A percentile compares a stretch with the other conserved stretches of the same genome.
Evolutionary conservation across 2,888 invertebrate species (phyloP).

Genomic region (Drosophila suboccidentalis): DNA sequence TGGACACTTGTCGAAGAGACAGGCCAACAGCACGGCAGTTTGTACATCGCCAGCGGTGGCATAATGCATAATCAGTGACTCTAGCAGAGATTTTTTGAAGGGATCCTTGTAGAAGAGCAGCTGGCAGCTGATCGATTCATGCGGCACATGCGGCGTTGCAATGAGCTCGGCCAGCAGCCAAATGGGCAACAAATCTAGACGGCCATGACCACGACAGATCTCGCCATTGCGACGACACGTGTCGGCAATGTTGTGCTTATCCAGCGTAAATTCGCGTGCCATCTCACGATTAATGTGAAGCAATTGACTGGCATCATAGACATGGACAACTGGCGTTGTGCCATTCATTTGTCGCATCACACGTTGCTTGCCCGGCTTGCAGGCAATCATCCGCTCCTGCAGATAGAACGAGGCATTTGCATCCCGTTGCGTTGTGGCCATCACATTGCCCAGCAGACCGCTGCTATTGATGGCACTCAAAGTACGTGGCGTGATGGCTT

Average conservation of each 20-base stretch:
- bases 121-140: slow-evolving; percentile 87
- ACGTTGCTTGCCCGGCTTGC: slow-evolving; percentile 84
- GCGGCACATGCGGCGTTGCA: slow-evolving; percentile 86
- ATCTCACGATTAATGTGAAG: slow-evolving; percentile 93
- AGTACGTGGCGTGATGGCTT: slow-evolving; percentile 91
- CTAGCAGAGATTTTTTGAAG: slow-evolving; percentile 93
- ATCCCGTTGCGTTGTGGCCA: slow-evolving; percentile 83
- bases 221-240: slow-evolving; percentile 94
- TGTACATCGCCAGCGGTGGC: slow-evolving; percentile 94
- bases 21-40: slow-evolving; percentile 97
- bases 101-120: slow-evolving; percentile 92
- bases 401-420: slow-evolving; percentile 92
- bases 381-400: slow-evolving; percentile 88
- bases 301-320: slow-evolving; percentile 86
- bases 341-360: slow-evolving; percentile 83
- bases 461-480: slow-evolving; percentile 90
- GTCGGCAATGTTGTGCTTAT: slow-evolving; percentile 85
- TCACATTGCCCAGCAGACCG: slow-evolving; percentile 85
- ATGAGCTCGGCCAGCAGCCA: slow-evolving; percentile 94
- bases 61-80: slow-evolving; percentile 93
- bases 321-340: slow-evolving; percentile 79
- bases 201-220: slow-evolving; percentile 91
- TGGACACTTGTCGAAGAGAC: slow-evolving; percentile 92
- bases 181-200: slow-evolving; percentile 93
- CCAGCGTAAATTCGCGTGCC: slow-evolving; percentile 92